Evolutionary conservation across 2,888 invertebrate species (phyloP).

Genomic region (Busseola fusca): DNA sequence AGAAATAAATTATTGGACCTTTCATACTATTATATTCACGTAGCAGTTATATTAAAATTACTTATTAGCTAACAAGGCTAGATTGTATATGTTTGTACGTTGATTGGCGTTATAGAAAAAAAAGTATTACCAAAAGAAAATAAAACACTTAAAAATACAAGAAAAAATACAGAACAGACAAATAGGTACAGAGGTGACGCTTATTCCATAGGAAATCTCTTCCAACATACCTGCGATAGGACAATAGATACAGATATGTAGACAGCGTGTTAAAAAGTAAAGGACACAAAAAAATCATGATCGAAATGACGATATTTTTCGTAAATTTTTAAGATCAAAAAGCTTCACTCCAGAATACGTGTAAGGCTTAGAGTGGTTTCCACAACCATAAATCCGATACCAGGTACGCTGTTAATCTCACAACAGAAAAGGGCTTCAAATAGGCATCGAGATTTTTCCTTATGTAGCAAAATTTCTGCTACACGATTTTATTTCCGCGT

Average conservation of each 20-base stretch:
- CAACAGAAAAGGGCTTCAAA: constrained; percentile 29
- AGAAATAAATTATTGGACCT: not conserved
- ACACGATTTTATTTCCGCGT: constrained; percentile 70
- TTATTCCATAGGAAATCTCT: no score
- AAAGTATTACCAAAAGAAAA: not conserved
- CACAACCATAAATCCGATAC: not conserved
- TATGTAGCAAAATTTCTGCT: constrained; percentile 67
- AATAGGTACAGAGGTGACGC: no score
- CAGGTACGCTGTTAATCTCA: constrained; percentile 20
- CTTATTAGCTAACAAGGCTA: no score
- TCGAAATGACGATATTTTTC: not conserved
- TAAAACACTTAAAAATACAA: no score
- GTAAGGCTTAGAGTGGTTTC: not conserved
- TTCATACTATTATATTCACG: not conserved
- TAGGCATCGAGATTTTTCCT: constrained; percentile 61
- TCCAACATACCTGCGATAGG: no score
- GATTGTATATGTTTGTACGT: not conserved
- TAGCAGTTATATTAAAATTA: no score
- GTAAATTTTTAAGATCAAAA: not conserved
- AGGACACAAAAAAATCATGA: not conserved
- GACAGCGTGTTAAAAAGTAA: no score
- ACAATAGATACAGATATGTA: no score
- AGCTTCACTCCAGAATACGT: not conserved
- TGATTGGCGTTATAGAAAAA: not conserved
- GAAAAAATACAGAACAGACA: no score